Evolutionary conservation across 2,888 invertebrate genomes (phyloP).

Genomic region (Dascillus cervinus): DNA sequence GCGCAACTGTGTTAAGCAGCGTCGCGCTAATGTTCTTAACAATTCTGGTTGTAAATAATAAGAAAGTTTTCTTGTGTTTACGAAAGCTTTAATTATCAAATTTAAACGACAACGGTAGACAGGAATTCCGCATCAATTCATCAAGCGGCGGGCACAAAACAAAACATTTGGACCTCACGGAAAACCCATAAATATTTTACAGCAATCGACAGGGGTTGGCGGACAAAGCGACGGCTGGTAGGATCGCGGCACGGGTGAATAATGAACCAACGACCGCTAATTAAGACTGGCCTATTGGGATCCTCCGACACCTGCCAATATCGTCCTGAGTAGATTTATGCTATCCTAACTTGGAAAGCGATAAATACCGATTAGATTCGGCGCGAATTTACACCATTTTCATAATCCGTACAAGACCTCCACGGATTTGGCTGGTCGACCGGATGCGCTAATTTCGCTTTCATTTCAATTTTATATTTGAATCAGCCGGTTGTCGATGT

Average conservation of each 20-base stretch:
- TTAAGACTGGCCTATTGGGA: slow-evolving; percentile 40
- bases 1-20: slow-evolving; percentile 21
- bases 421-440: too few relatives aligned
- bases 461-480: too few relatives aligned
- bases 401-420: too few relatives aligned
- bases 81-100: too few relatives aligned
- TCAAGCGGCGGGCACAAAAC: slow-evolving; percentile 28
- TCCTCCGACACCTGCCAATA: slow-evolving; percentile 40
- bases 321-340: slow-evolving; percentile 33
- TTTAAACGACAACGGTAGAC: slow-evolving; percentile 25
- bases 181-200: slow-evolving; percentile 38
- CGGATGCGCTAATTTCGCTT: too few relatives aligned
- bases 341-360: slow-evolving; percentile 22
- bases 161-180: slow-evolving; percentile 25
- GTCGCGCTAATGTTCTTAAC: slow-evolving; percentile 21
- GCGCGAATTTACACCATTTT: slow-evolving; percentile 11
- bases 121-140: slow-evolving; percentile 23
- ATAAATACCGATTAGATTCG: slow-evolving; percentile 30
- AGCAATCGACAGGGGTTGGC: slow-evolving; percentile 35
- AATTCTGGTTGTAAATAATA: slow-evolving; percentile 22
- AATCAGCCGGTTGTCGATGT: too few relatives aligned
- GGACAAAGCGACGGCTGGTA: slow-evolving; percentile 37
- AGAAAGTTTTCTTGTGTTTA: too few relatives aligned
- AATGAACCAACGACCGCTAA: slow-evolving; percentile 42
- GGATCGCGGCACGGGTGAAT: slow-evolving; percentile 35